These are phyloP conservation scores for Drosophila kanekoi DNA, from an alignment of 2,888 invertebrate genomes.

Conservation along the genomic window DNA sequence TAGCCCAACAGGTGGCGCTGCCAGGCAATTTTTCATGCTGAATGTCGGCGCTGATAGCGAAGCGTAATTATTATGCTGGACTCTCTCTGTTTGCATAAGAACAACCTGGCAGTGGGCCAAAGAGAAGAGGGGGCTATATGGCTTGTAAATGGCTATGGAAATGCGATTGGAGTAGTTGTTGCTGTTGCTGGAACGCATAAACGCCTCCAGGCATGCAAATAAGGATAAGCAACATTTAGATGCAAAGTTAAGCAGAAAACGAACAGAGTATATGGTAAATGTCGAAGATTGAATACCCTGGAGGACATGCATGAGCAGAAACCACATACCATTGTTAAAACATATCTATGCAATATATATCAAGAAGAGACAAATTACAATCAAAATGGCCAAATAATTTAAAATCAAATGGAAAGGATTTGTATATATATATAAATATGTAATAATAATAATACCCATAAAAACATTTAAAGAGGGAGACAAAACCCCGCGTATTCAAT, in stretches of 20 bases:
- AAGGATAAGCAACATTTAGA: slow-evolving; percentile 68
- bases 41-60: slow-evolving; percentile 71
- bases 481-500: too few relatives aligned
- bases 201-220: slow-evolving; percentile 73
- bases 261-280: not conserved
- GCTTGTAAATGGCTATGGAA: slow-evolving; percentile 16
- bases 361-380: too few relatives aligned
- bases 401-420: too few relatives aligned
- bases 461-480: too few relatives aligned
- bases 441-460: too few relatives aligned
- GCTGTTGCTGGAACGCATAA: slow-evolving; percentile 57
- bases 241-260: slow-evolving; percentile 24
- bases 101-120: not conserved
- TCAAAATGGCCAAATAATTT: too few relatives aligned
- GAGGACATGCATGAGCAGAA: not conserved
- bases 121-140: not conserved
- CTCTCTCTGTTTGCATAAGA: slow-evolving; percentile 47
- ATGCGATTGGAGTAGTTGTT: slow-evolving; percentile 11
- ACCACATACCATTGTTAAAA: too few relatives aligned
- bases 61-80: slow-evolving; percentile 76
- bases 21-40: slow-evolving; percentile 69
- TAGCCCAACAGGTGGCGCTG: slow-evolving; percentile 70
- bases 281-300: not conserved
- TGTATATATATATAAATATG: too few relatives aligned
- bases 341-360: too few relatives aligned